These are phyloP conservation scores for Xiphophorus birchmanni DNA, from an alignment of 2,797 vertebrate species.

Conservation along the genomic window DNA sequence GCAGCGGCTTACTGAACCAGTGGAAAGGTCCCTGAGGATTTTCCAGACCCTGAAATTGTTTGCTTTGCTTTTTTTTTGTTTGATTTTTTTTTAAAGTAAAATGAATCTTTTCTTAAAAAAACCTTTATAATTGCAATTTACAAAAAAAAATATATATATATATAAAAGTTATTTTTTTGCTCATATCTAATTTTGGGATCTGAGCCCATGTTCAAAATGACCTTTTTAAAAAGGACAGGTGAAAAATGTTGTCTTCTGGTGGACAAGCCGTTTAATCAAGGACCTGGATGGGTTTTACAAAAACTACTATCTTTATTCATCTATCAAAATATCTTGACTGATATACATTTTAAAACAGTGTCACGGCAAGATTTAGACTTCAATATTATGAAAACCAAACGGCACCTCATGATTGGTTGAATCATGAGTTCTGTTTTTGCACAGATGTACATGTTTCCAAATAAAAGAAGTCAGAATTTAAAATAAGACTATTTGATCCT, in stretches of 20 bases:
- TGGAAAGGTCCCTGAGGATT: background rate
- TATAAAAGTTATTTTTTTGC: too few relatives aligned
- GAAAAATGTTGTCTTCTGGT: background rate
- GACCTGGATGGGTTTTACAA: background rate
- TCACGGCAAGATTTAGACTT: background rate
- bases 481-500: background rate
- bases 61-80: background rate
- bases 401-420: background rate
- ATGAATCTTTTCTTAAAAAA: too few relatives aligned
- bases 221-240: background rate
- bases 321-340: too few relatives aligned
- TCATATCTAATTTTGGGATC: background rate
- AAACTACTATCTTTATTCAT: background rate
- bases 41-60: background rate
- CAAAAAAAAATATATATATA: too few relatives aligned
- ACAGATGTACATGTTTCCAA: background rate
- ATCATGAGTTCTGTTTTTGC: background rate
- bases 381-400: background rate
- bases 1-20: background rate
- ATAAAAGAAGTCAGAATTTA: background rate
- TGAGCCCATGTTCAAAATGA: background rate
- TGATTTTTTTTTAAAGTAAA: background rate
- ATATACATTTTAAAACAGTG: background rate
- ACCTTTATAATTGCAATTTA: too few relatives aligned
- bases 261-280: background rate